Evolutionary conservation across 1,140 invertebrate species (phyloP).

Genomic region (Procambarus virginalis): DNA sequence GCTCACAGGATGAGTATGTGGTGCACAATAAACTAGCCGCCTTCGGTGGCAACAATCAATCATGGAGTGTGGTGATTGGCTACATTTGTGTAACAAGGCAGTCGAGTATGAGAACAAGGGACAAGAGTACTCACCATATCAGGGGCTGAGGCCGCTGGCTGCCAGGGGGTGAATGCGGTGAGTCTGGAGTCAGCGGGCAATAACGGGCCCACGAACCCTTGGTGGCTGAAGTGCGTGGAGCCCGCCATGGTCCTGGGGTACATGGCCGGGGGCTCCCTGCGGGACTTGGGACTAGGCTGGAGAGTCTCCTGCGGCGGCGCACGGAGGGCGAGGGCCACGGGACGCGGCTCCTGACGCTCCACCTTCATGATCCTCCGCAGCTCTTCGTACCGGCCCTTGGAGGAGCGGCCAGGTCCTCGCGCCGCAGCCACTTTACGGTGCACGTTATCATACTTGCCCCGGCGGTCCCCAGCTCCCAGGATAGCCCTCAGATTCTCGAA

Average conservation of each 20-base stretch:
- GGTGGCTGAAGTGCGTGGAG: slow-evolving; percentile 39
- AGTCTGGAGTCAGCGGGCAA: slow-evolving; percentile 38
- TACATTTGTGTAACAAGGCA: too few species aligned
- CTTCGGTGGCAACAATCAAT: too few species aligned
- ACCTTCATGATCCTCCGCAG: slow-evolving; percentile 15
- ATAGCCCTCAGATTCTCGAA: slow-evolving; percentile 54
- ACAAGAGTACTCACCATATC: slow-evolving; percentile 11
- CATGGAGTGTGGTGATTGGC: too few species aligned
- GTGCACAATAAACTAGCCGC: too few species aligned
- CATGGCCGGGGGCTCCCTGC: slow-evolving; percentile 22
- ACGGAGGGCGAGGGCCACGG: slow-evolving; percentile 57
- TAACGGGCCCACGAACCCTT: slow-evolving; percentile 45
- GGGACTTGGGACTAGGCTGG: slow-evolving; percentile 14
- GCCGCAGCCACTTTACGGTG: slow-evolving; percentile 37
- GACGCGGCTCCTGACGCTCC: slow-evolving; percentile 49
- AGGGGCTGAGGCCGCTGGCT: slow-evolving; percentile 23
- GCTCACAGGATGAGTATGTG: too few species aligned
- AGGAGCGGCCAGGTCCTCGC: slow-evolving; percentile 27
- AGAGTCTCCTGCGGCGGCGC: not conserved
- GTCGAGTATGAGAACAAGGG: too few species aligned
- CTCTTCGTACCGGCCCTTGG: slow-evolving; percentile 33
- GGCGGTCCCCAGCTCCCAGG: slow-evolving; percentile 48
- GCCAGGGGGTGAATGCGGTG: slow-evolving; percentile 28
- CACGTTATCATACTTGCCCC: slow-evolving; percentile 48
- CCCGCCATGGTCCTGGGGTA: slow-evolving; percentile 23